Percentiles rank a stretch among this genome's conserved stretches.
Evolutionary conservation across 2,797 vertebrate genomes (phyloP).

Genomic region (Myotis findleyi): DNA sequence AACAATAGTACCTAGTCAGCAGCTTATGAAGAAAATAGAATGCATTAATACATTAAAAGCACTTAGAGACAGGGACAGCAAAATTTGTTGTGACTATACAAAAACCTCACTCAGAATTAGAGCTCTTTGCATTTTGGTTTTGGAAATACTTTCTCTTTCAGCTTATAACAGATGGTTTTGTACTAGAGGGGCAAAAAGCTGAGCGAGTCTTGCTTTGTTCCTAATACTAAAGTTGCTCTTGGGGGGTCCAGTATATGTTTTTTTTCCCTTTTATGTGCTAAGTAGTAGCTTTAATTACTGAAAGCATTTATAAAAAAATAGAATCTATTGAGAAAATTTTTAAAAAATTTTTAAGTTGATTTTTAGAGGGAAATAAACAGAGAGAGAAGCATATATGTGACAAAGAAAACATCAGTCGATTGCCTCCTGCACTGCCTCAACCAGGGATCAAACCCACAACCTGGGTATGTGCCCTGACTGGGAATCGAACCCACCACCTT

Average conservation of each 20-base stretch:
- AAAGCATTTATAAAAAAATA: neutral
- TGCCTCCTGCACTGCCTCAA: no score
- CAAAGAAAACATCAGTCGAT: no score
- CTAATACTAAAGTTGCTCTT: neutral
- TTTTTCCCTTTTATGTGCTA: neutral
- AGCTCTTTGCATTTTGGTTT: neutral
- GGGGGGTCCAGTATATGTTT: neutral
- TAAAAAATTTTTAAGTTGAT: neutral
- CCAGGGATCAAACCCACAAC: no score
- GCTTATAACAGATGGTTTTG: neutral
- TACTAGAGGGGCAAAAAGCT: neutral
- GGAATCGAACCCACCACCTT: no score
- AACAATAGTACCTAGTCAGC: neutral
- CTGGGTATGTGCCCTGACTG: no score
- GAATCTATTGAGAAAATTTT: neutral
- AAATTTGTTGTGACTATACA: neutral
- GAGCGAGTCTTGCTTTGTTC: neutral
- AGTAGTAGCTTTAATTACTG: neutral
- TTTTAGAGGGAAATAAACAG: neutral
- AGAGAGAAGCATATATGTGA: neutral
- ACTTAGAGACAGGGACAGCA: neutral
- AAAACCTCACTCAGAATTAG: neutral
- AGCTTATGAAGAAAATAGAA: neutral
- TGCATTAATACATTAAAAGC: neutral
- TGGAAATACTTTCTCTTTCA: slow-evolving; percentile 3